Base-by-base conservation (phyloP, 1,140 invertebrate species). In the Harlomillsia oculata region DNA sequence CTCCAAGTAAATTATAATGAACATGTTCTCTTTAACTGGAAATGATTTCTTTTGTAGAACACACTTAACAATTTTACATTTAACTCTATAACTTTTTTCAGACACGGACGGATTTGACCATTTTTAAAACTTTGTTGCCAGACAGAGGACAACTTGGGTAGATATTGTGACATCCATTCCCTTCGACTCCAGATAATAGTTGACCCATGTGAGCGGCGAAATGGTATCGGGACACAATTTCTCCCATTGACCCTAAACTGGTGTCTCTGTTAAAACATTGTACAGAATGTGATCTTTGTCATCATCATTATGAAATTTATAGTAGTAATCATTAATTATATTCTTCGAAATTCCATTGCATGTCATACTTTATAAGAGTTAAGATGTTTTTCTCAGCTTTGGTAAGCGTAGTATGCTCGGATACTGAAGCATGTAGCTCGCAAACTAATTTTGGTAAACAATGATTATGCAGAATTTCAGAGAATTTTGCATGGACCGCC, bases 121-220 rank as follows among this genome's bases (percentile, higher is more conserved):
- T 80, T 66, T 78, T 75, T 41, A 82, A 69, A 25, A 83, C 80
- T 69, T 80, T 78, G 25, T 77, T 68, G 14, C 80, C 77, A 20
- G 80, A 78, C 59, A 83, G 71, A 5, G 82, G 82, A 67, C 82
- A 84, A 20, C 75, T 76, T 2, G 81, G 80, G 65, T 82, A 84
- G 71, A 84, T 82, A 66, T 82, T 80, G 67, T 83, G 79, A 63
- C 82, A 84, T 41, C 81, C 81, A 62, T 80, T 78, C 63, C 80
- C 80, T 65, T 83, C 81, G 9, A 83, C 70, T 11, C 80, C 82
- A 29, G 80, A 74, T 36, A 87, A 80, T 40, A 87, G 70, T 71
- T 86, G 83, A 50, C 84, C 84, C 84, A 87, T 87, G 68, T 87
- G 84, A 5, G 84, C 83, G 1, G 83, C 84, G 69, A 84, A 87